These are phyloP conservation scores for Diogma glabrata DNA, from an alignment of 2,888 invertebrate species.

Conservation along the genomic window DNA sequence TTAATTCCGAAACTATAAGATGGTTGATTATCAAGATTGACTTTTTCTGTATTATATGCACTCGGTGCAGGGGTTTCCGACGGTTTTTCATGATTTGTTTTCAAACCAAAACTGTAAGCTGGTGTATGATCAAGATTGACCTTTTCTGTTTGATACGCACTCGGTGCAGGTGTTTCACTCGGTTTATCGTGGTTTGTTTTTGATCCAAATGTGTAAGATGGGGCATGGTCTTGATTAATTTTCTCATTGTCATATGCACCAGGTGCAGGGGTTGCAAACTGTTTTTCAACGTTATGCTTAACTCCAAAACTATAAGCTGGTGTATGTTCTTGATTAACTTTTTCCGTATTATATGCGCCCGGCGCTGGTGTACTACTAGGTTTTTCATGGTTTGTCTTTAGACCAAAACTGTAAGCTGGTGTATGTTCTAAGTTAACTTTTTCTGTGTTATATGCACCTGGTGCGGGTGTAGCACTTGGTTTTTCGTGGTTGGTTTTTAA, in stretches of 20 bases:
- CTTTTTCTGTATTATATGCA: conserved; percentile 39
- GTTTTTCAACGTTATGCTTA: conserved; percentile 35
- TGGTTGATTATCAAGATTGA: conserved; percentile 36
- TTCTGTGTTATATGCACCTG: conserved; percentile 42
- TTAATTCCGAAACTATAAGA: conserved; percentile 50
- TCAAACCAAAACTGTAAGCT: conserved; percentile 62
- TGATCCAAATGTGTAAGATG: conserved; percentile 54
- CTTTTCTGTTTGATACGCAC: conserved; percentile 47
- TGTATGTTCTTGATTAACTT: conserved; percentile 42
- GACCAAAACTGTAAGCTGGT: conserved; percentile 41
- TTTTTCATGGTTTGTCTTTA: conserved; percentile 32
- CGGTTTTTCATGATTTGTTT: conserved; percentile 47
- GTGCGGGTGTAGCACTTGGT: conserved; percentile 36
- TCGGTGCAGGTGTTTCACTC: conserved; percentile 44
- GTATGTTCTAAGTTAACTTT: conserved; percentile 37
- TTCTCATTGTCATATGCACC: conserved; percentile 41
- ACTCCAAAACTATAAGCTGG: conserved; percentile 42
- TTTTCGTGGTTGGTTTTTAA: conserved; percentile 41
- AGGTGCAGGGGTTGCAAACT: conserved; percentile 24
- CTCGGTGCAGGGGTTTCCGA: conserved; percentile 39
- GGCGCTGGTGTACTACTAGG: conserved; percentile 49
- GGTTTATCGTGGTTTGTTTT: conserved; percentile 49
- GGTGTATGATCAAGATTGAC: conserved; percentile 47
- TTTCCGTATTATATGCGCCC: conserved; percentile 32
- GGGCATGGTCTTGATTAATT: conserved; percentile 33